A percentile compares a stretch with the other conserved stretches of the same genome.
Conservation (phyloP, 1,140 invertebrate species). For the Hetaerina americana region DNA sequence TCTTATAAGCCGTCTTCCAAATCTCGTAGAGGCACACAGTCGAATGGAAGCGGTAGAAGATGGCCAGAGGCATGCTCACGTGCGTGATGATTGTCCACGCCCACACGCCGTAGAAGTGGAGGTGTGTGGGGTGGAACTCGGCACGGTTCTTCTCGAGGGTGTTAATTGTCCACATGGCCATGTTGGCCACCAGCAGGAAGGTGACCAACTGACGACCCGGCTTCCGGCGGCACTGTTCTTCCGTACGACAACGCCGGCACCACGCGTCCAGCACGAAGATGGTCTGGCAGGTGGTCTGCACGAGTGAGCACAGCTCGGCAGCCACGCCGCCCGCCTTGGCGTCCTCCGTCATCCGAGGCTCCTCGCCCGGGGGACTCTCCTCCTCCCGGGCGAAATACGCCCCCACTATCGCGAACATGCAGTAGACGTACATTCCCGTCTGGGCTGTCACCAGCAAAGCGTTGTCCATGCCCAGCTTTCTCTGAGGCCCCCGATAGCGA, state of each 20-base stretch:
- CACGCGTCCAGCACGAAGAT: constrained; percentile 46
- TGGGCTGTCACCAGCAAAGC: constrained; percentile 51
- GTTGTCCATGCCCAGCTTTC: constrained; percentile 48
- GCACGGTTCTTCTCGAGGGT: constrained; percentile 48
- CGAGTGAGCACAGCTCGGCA: constrained; percentile 37
- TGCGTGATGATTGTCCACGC: constrained; percentile 61
- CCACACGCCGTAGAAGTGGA: constrained; percentile 51
- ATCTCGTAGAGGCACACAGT: constrained; percentile 51
- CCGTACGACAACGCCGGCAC: constrained; percentile 22
- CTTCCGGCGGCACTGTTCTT: constrained; percentile 25
- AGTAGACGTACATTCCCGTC: constrained; percentile 52
- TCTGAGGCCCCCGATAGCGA: constrained; percentile 33
- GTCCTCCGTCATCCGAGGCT: neutral
- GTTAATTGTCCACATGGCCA: constrained; percentile 41
- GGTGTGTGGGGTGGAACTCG: constrained; percentile 46
- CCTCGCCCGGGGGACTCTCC: no score
- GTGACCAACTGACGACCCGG: constrained; percentile 37
- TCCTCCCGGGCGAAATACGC: constrained; percentile 60
- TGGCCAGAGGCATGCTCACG: constrained; percentile 52
- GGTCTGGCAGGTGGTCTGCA: constrained; percentile 33
- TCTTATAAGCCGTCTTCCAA: constrained; percentile 46
- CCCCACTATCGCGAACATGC: constrained; percentile 58
- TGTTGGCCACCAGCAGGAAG: constrained; percentile 37
- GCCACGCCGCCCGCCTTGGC: constrained; percentile 25
- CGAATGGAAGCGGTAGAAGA: constrained; percentile 58